Conservation (phyloP, 2,113 vertebrate species). For the Pholis gunnellus region DNA sequence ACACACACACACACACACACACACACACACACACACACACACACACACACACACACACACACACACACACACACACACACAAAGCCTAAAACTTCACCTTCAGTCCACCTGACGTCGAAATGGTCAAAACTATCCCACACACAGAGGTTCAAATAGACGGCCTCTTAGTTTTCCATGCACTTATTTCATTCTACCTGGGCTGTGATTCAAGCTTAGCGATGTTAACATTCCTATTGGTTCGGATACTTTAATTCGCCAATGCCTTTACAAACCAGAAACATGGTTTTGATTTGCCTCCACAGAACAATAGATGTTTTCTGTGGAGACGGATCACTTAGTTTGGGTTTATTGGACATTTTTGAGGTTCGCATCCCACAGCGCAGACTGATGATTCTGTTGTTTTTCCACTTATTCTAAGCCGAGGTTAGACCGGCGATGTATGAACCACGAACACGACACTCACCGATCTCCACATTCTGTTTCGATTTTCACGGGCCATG, state of each 20-base stretch:
- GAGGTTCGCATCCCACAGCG: constrained; percentile 21
- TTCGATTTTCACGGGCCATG: neutral
- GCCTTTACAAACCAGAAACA: constrained; percentile 26
- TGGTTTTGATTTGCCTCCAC: constrained; percentile 40
- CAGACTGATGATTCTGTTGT: neutral
- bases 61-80: constrained; percentile 1
- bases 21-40: neutral
- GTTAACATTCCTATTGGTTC: constrained; percentile 32
- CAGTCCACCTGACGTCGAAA: constrained; percentile 15
- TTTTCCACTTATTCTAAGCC: neutral
- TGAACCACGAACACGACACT: neutral
- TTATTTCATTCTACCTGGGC: constrained; percentile 8
- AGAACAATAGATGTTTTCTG: constrained; percentile 33
- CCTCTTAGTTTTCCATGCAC: neutral
- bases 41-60: neutral
- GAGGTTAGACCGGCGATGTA: neutral
- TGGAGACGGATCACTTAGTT: constrained; percentile 14
- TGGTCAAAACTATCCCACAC: constrained; percentile 12
- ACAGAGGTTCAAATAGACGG: constrained; percentile 20
- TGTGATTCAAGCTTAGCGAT: neutral
- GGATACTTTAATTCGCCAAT: constrained; percentile 21
- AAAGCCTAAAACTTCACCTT: neutral
- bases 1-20: neutral
- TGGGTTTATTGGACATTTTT: constrained; percentile 31
- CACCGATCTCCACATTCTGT: neutral